phyloP scores from a whole-genome alignment of 2,888 invertebrate genomes.

The Cataglyphis albicans region DNA sequence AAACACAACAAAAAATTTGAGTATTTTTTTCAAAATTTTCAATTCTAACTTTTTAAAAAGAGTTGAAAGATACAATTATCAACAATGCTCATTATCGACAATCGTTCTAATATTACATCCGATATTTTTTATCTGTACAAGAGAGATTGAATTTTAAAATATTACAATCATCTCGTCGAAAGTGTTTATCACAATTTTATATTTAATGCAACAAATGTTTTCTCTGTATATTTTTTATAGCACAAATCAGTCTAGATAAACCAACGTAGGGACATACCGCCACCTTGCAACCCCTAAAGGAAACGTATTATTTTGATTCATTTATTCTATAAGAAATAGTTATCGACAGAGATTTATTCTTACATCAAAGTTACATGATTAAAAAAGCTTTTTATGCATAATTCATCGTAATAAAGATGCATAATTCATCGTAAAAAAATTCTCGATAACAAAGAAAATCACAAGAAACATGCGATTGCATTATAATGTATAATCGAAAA shows the following conservation, averaged over 20 bases:
- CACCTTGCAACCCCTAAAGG: conserved; percentile 33
- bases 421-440: neutral
- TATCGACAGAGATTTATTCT: conserved; percentile 37
- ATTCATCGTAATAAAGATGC: neutral
- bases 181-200: neutral
- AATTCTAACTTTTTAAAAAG: neutral
- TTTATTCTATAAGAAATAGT: conserved; percentile 22
- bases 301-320: conserved; percentile 20
- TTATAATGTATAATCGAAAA: neutral
- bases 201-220: neutral
- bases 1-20: neutral
- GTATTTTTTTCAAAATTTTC: neutral
- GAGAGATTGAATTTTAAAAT: conserved; percentile 13
- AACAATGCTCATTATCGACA: neutral
- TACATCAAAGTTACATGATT: neutral
- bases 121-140: neutral
- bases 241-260: neutral
- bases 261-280: conserved; percentile 20
- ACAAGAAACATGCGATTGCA: neutral
- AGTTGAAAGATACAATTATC: conserved; percentile 18
- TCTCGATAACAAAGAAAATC: neutral
- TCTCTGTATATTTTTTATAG: neutral
- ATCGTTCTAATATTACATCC: neutral
- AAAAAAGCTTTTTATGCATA: neutral
- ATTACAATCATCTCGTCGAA: neutral